Conservation (phyloP, 2,888 invertebrate genomes). For the Netelia inedita region DNA sequence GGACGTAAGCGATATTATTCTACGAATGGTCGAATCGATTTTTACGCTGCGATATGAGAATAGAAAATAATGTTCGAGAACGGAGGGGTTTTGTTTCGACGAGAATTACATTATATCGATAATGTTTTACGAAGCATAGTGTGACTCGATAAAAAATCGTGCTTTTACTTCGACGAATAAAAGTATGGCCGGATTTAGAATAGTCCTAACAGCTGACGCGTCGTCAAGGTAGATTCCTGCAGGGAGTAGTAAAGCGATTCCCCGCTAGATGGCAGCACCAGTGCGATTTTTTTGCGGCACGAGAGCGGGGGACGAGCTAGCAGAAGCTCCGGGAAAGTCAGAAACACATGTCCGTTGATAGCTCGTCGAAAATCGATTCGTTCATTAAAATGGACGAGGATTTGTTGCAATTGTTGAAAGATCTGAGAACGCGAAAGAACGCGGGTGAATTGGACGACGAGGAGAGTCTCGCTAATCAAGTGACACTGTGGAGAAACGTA, state of each 20-base stretch:
- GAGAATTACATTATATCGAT: not conserved
- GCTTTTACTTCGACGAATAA: too few species aligned
- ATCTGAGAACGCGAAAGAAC: conserved; percentile 73
- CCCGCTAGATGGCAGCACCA: conserved; percentile 26
- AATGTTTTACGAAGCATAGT: not conserved
- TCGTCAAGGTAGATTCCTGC: not conserved
- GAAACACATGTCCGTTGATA: conserved; percentile 52
- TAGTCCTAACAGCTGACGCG: too few species aligned
- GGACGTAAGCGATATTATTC: not conserved
- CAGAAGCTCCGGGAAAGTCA: conserved; percentile 30
- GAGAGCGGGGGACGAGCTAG: conserved; percentile 10
- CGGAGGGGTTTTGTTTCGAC: not conserved
- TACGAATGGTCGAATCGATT: not conserved
- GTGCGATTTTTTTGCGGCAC: not conserved
- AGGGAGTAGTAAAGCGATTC: not conserved
- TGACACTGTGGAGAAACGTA: conserved; percentile 86
- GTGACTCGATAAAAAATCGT: too few species aligned
- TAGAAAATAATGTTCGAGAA: not conserved
- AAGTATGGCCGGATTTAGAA: too few species aligned
- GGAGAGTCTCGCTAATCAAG: conserved; percentile 68
- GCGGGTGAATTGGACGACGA: conserved; percentile 75
- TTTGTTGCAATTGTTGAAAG: conserved; percentile 63
- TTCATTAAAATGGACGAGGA: conserved; percentile 58
- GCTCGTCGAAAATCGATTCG: conserved; percentile 8
- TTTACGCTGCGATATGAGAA: not conserved